phyloP scores from a whole-genome alignment of 2,797 vertebrate genomes.

The Centroberyx gerrardi region DNA sequence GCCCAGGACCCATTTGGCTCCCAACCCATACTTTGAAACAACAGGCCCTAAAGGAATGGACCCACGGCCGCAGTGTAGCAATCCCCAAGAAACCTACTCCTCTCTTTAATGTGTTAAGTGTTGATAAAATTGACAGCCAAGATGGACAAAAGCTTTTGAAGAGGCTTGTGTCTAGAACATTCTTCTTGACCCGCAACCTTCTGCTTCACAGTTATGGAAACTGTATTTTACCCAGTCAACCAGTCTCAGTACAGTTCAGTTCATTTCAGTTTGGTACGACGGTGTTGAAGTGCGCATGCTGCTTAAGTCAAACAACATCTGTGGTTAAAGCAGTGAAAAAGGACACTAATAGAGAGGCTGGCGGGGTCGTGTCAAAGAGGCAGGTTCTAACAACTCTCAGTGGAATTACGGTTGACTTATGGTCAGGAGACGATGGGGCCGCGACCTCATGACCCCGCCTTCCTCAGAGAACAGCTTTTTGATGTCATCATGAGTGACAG shows the following conservation, averaged over 20 bases:
- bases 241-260: not conserved
- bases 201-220: too few species aligned
- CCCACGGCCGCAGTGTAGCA: too few species aligned
- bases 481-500: constrained; percentile 3
- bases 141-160: constrained; percentile 9
- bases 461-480: constrained; percentile 16
- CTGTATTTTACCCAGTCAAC: not conserved
- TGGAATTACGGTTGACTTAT: constrained; percentile 40
- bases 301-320: constrained; percentile 63
- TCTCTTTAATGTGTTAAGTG: constrained; percentile 9
- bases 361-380: constrained; percentile 54
- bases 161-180: not conserved
- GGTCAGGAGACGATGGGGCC: constrained; percentile 20
- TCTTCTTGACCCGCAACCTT: not conserved
- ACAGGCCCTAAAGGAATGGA: not conserved
- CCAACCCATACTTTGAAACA: not conserved
- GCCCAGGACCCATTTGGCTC: not conserved
- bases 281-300: constrained; percentile 35
- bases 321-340: constrained; percentile 45
- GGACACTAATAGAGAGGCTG: constrained; percentile 19
- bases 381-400: constrained; percentile 51
- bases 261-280: constrained; percentile 23
- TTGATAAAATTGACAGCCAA: not conserved
- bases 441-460: constrained; percentile 16
- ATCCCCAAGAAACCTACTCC: not conserved